Percentiles rank a stretch among this genome's conserved stretches.
Evolutionary conservation across 2,888 invertebrate genomes (phyloP).

Genomic region (Drosophila fulvimacula): DNA sequence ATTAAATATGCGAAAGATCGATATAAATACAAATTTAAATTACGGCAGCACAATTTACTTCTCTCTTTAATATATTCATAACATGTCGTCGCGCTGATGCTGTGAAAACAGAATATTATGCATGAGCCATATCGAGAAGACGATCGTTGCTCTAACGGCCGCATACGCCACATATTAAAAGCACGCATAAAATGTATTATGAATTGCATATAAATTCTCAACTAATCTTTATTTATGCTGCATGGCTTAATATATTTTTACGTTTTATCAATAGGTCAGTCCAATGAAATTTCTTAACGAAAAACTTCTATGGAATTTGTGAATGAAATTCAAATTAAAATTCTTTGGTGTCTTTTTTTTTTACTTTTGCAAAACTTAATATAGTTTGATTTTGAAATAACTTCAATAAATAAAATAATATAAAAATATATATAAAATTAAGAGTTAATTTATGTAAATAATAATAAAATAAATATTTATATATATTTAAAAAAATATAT

Average conservation of each 20-base stretch:
- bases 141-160: slow-evolving; percentile 11
- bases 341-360: not conserved
- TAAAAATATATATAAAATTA: not conserved
- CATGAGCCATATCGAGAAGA: slow-evolving; percentile 15
- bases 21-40: slow-evolving; percentile 53
- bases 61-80: slow-evolving; percentile 37
- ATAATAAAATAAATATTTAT: no score
- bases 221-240: slow-evolving; percentile 11
- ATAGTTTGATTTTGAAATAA: not conserved
- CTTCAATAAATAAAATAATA: not conserved
- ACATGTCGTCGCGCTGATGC: not conserved
- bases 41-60: slow-evolving; percentile 32
- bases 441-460: not conserved
- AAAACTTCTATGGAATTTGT: not conserved
- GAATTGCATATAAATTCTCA: slow-evolving; percentile 36
- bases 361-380: not conserved
- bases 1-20: slow-evolving; percentile 55
- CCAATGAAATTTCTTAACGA: not conserved
- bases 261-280: not conserved
- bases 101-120: slow-evolving; percentile 15
- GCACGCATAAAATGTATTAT: slow-evolving; percentile 42
- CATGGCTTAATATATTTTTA: not conserved
- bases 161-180: slow-evolving; percentile 20
- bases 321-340: slow-evolving; percentile 7
- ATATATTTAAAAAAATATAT: no score